Base-by-base conservation (phyloP, 2,113 vertebrate species). In the Isichthys henryi region DNA sequence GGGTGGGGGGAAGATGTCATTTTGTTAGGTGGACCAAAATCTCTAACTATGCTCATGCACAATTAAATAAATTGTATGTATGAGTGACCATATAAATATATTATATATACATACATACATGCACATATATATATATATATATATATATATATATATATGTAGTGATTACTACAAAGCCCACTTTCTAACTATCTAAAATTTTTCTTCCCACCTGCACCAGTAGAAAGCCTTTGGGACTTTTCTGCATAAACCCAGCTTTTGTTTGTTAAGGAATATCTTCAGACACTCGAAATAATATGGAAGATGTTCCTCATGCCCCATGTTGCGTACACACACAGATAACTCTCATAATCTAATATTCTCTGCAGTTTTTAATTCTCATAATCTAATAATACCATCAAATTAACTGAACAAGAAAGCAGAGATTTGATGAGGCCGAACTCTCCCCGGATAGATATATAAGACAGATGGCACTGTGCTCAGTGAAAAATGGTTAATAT, bases 341-440 rank as follows among this genome's bases (percentile, higher is more conserved):
- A 19, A 43, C 74, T 43, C 70, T 39, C 74, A 80, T 43, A 43
- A 43, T 80, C 74, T 19, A 43, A 80, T 80, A 85, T 85, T 49
- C 23, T 46, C 39, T 27, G n/a, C 43, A 85, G n/a, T 85, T 85
- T 31, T 53, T 86, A 50, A 86, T 31, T 52, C 48, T 39, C 85
- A 86, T 52, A 86, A 86, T 52, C 48, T 31, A 31, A 80, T 80
- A 35, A 80, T 80, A 80, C 48, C 85, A 86, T 86, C 46, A 52
- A 86, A 86, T 50, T n/a, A 86, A 86, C 48, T 53, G 48, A 86
- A 52, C 27, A 86, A 86, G 13, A 31, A 49, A 53, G 48, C n/a
- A 52, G 85, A 50, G 21, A 13, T 86, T 35, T 58, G 50, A 31
- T 56, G 52, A 19, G 35, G 35, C 52, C 62, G 11, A 1, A 1